Conservation (phyloP, 2,888 invertebrate species). For the Orthosia incerta region DNA sequence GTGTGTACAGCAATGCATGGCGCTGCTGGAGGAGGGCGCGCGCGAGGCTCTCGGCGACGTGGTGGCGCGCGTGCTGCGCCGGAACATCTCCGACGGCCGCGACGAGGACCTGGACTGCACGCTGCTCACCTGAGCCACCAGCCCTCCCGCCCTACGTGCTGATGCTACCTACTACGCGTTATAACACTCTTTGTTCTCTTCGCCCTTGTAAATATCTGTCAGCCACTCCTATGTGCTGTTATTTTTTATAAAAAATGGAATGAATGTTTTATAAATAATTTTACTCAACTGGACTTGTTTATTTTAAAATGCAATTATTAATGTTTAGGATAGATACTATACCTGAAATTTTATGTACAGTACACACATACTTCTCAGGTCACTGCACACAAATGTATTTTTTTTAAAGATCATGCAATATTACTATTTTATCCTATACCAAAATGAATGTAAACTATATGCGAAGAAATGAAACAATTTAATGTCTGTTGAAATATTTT, state of each 20-base stretch:
- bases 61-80: slow-evolving; percentile 96
- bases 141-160: background rate
- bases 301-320: slow-evolving; percentile 51
- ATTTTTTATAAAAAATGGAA: slow-evolving; percentile 59
- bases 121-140: slow-evolving; percentile 93
- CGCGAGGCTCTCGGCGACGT: slow-evolving; percentile 97
- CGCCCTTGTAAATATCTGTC: slow-evolving; percentile 61
- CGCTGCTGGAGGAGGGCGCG: slow-evolving; percentile 96
- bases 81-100: slow-evolving; percentile 95
- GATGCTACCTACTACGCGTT: slow-evolving; percentile 21
- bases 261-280: slow-evolving; percentile 49
- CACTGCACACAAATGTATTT: slow-evolving; percentile 19
- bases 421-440: slow-evolving; percentile 18
- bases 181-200: slow-evolving; percentile 33
- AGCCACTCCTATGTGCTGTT: slow-evolving; percentile 40
- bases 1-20: slow-evolving; percentile 92
- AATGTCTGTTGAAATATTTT: slow-evolving; percentile 33
- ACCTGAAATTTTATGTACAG: slow-evolving; percentile 34
- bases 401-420: slow-evolving; percentile 36
- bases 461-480: slow-evolving; percentile 36
- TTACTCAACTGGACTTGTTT: slow-evolving; percentile 54
- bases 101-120: slow-evolving; percentile 98
- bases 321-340: slow-evolving; percentile 40
- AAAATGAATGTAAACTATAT: slow-evolving; percentile 13
- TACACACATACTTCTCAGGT: slow-evolving; percentile 16